These are phyloP conservation scores for Eurypyga helias DNA, from an alignment of 2,113 vertebrate genomes.

Conservation along the genomic window DNA sequence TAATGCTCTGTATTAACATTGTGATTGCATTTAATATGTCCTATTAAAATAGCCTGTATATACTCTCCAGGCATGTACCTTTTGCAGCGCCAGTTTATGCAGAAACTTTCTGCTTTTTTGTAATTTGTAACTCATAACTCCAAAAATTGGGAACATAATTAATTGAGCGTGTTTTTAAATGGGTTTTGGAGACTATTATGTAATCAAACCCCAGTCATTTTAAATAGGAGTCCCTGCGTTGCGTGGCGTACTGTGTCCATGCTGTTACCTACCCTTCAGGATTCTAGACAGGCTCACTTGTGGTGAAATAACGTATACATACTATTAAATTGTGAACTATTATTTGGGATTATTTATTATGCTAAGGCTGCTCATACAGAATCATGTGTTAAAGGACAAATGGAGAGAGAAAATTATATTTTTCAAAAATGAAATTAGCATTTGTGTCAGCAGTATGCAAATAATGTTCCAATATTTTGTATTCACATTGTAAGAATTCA, in stretches of 20 bases:
- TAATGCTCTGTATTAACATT: background rate
- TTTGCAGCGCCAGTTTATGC: background rate
- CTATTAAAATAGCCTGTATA: background rate
- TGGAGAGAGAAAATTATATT: background rate
- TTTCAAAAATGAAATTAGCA: background rate
- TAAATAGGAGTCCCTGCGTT: background rate
- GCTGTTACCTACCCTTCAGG: background rate
- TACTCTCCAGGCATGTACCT: background rate
- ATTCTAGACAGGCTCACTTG: background rate
- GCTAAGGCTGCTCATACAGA: background rate
- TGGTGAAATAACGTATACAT: background rate
- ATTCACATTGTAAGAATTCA: background rate
- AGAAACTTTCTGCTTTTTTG: background rate
- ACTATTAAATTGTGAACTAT: background rate
- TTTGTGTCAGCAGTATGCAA: background rate
- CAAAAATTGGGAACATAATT: background rate
- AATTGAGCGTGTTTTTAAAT: background rate
- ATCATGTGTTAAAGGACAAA: background rate
- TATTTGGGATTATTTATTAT: background rate
- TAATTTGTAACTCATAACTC: background rate
- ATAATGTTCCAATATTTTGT: background rate
- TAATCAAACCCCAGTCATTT: background rate
- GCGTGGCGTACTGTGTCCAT: background rate
- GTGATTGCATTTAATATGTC: background rate
- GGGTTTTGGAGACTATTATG: background rate